Evolutionary conservation across 1,140 invertebrate species (phyloP), one percentile per base, ranked within the genome.

Genomic region (Glossosoma conforme): DNA sequence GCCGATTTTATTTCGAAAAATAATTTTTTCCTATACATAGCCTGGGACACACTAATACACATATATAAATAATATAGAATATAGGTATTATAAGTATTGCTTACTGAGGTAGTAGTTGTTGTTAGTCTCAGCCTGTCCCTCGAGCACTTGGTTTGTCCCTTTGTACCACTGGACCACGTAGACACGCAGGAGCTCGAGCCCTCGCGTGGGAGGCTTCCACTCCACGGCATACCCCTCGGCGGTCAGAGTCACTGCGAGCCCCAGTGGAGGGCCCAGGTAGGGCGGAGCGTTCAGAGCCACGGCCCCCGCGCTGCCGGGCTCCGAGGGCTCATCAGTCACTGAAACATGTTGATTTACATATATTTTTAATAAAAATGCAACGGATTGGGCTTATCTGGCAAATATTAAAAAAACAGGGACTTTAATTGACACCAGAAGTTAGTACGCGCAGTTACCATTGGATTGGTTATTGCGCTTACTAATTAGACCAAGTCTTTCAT

Each of bases 181-280:
- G 1, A 73, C 57, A 42, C 76, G 72, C 3, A 85, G 62, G 24
- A 70, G 64, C 18, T 84, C 75, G 13, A 67, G 59, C 0, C 81
- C 82, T 45, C 74, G 67, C 11, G 68, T 63, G 1, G 88, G 87
- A 14, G 84, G 77, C 38, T 81, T 74, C 88, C 88, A 91, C 18
- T 79, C 79, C 1, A 90, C 77, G 9, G 85, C 66, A 63, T 80
- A 83, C n/a, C 85, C 85, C 50, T 83, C 77, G 8, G 66, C 67
- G 0, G 76, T 78, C 13, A 75, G 68, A 30, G 74, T 71, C 4
- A 86, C 79, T 25, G 74, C 78, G 3, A 89, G 69, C 67, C 89
- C 86, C 33, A 70, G 61, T 0, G 87, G 86, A 3, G 82, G 74
- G 2, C 78, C 78, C 56, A 84, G n/a, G n/a, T n/a, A n/a, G n/a